These are phyloP conservation scores for Phycodurus eques DNA, from an alignment of 2,113 vertebrate genomes.

Conservation along the genomic window DNA sequence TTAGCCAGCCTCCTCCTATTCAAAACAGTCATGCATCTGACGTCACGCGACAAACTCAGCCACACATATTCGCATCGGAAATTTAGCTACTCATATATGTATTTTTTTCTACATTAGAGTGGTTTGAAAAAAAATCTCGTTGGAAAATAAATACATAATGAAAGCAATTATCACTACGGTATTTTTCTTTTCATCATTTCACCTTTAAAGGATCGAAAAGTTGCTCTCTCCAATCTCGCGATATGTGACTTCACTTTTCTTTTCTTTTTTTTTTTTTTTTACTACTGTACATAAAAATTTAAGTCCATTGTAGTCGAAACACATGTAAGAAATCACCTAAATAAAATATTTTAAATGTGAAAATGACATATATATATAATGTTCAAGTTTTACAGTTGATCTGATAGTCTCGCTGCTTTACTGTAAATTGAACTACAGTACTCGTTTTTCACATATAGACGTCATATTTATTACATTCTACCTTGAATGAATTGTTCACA, in stretches of 20 bases:
- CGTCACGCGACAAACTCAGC: conserved; percentile 38
- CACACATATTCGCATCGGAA: neutral
- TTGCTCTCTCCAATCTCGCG: conserved; percentile 23
- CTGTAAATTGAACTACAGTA: neutral
- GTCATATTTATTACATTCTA: no score
- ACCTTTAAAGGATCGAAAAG: conserved; percentile 20
- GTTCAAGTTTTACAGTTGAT: neutral
- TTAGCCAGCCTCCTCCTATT: conserved; percentile 53
- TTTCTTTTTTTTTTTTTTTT: neutral
- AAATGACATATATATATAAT: neutral
- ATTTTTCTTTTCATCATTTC: conserved; percentile 1
- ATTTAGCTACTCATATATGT: neutral
- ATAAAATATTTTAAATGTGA: neutral
- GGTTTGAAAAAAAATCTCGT: neutral
- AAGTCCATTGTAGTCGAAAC: neutral
- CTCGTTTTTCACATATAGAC: neutral
- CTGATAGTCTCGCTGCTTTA: neutral
- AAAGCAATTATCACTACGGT: neutral
- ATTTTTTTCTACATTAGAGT: neutral
- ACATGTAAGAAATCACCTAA: neutral
- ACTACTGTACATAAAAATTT: neutral
- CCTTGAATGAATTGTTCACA: neutral
- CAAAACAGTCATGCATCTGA: conserved; percentile 63
- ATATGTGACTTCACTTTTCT: neutral
- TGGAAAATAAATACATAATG: neutral